phyloP scores from a whole-genome alignment of 1,140 invertebrate genomes.

The Episyrphus balteatus region DNA sequence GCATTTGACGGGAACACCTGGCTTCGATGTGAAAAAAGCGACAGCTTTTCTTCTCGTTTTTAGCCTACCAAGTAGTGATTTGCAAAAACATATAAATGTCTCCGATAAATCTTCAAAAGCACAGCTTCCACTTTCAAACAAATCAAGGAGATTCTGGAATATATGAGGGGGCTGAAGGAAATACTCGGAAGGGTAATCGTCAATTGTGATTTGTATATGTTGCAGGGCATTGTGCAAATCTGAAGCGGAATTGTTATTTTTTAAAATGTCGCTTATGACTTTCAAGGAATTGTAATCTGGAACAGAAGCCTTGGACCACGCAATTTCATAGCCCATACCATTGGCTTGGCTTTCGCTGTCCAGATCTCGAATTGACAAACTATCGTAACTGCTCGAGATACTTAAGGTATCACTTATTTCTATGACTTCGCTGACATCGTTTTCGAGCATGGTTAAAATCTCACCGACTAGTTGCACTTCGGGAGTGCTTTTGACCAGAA shows the following conservation, averaged over 20 bases:
- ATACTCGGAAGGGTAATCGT: conserved; percentile 28
- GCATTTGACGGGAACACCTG: no score
- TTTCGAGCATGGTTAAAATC: conserved; percentile 6
- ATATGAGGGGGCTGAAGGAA: conserved; percentile 23
- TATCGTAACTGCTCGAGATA: conserved; percentile 3
- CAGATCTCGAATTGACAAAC: background rate
- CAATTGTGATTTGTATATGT: conserved; percentile 17
- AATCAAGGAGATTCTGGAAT: conserved; percentile 17
- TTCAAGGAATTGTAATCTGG: conserved; percentile 18
- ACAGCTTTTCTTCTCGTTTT: no score
- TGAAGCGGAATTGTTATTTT: background rate
- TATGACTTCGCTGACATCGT: conserved; percentile 1
- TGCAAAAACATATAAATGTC: no score
- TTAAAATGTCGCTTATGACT: conserved; percentile 11
- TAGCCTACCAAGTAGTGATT: no score
- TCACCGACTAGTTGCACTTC: conserved; percentile 14
- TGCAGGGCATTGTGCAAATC: conserved; percentile 14
- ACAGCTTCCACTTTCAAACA: conserved; percentile 6
- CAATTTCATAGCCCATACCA: conserved; percentile 14
- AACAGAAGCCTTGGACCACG: conserved; percentile 14
- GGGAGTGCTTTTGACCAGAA: conserved; percentile 4
- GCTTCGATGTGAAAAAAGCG: no score
- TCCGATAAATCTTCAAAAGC: no score
- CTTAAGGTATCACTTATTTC: background rate
- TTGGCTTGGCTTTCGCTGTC: background rate